phyloP scores from a whole-genome alignment of 1,140 invertebrate species.

The Aphaenogaster rudis region DNA sequence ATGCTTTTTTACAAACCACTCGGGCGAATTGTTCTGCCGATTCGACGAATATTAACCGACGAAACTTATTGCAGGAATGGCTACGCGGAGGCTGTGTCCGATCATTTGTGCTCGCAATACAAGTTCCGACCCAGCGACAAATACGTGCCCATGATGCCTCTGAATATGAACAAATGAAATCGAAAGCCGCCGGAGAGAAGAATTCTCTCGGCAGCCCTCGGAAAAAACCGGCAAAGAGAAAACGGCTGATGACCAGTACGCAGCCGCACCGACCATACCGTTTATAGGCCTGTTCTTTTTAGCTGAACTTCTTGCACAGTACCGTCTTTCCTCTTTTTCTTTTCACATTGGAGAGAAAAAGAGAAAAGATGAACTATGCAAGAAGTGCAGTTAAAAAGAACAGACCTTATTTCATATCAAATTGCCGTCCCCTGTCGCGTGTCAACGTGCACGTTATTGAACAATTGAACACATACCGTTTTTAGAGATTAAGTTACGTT shows the following conservation, averaged over 20 bases:
- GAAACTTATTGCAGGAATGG: conserved; percentile 86
- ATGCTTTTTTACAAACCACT: conserved; percentile 10
- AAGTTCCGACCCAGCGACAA: conserved; percentile 90
- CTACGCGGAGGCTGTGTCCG: conserved; percentile 88
- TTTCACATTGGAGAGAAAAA: no score
- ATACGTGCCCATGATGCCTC: conserved; percentile 86
- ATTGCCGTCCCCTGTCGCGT: conserved; percentile 44
- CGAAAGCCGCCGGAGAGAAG: neutral
- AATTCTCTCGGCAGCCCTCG: neutral
- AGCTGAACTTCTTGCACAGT: no score
- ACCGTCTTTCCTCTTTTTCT: no score
- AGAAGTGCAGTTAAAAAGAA: no score
- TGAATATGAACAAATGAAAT: conserved; percentile 73
- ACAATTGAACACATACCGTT: neutral
- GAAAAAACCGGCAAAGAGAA: neutral
- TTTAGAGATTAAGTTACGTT: conserved; percentile 43
- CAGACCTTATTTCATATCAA: conserved; percentile 26
- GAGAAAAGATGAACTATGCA: no score
- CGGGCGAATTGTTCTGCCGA: neutral
- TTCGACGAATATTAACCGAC: neutral
- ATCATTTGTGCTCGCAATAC: conserved; percentile 88
- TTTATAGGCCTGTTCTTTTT: neutral
- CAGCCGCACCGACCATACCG: neutral
- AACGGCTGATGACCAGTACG: neutral
- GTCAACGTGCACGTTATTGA: neutral